Base-by-base conservation (phyloP, 2,113 vertebrate species). In the Seriola rivoliana region DNA sequence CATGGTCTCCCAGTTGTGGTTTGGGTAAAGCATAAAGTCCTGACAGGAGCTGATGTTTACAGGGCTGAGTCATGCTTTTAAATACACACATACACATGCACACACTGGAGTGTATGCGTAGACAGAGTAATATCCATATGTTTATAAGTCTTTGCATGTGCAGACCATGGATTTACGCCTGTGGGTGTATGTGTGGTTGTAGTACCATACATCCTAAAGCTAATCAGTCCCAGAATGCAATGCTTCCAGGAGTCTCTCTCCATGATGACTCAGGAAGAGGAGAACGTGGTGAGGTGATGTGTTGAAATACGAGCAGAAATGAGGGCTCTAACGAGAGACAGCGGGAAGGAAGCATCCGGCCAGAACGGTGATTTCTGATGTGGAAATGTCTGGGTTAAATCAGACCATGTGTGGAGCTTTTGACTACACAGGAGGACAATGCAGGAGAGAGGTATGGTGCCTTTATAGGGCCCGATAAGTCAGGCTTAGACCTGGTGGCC, bases 261-360 rank as follows among this genome's bases (percentile, higher is more conserved):
- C 52, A 42, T 32, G 80, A 88, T 44, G 91, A 87, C 84, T 89
- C 71, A 77, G 81, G 86, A 81, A 81, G 86, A 82, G 75, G 79
- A 82, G 88, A 85, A 50, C 32, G 75, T 40, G 8, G 80, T 13
- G 67, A 85, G 85, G 81, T 78, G 88, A 88, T 74, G 58, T 85
- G 89, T 77, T 93, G 90, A 94, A 91, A 93, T 93, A 93, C 68
- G 89, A 92, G 91, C 85, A 88, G 82, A 89, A 85, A 74, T 23
- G 76, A 88, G 77, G 71, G 81, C 81, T 85, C 87, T 91, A 93
- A 94, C 82, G 65, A 93, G 85, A 92, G 89, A 92, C 90, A 86
- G 87, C 85, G 40, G 86, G 78, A 81, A 90, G 84, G 83, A 88
- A 84, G 88, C 65, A 79, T 88, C 86, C 70, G 66, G 75, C 84